Evolutionary conservation across 2,888 invertebrate species (phyloP), one percentile per base, ranked within the genome.

Genomic region (Dryobota labecula): DNA sequence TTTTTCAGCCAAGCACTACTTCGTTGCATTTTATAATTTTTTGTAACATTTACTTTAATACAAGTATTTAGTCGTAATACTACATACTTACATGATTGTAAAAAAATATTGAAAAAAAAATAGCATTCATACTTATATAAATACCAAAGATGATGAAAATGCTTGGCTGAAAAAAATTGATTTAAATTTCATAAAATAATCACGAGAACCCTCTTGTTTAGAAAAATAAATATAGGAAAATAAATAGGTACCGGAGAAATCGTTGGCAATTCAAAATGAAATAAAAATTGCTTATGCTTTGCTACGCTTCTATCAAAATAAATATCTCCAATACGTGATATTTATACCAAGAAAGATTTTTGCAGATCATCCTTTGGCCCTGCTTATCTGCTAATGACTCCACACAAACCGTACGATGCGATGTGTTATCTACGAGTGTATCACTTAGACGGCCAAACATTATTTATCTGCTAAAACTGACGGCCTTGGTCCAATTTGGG

Each of bases 401-500:
- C 24, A n/a, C 45, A 30, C 41, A 15, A 47, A 24, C 27, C 1
- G 18, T 20, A 8, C 51, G 33, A 65, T 51, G 53, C 38, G 27
- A 49, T 24, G 38, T 38, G n/a, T 30, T 78, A 78, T 73, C 74
- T 47, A 54, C 45, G 20, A 73, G 58, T 61, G 63, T 24, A n/a
- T n/a, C n/a, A n/a, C n/a, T n/a, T n/a, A n/a, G n/a, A 66, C 71
- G 38, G 53, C 45, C 68, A 51, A 61, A 69, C 58, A 61, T 73
- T 69, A 82, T 80, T 77, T 84, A 79, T 79, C 73, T 84, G 74
- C 49, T 62, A 70, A 67, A 73, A 66, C 70, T 27, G 51, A 56
- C 79, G 72, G 70, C 84, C 84, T 85, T 77, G 85, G 71, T 60
- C 85, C 74, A 81, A 84, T 85, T 85, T 69, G 75, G 78, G 20